phyloP scores from a whole-genome alignment of 1,140 invertebrate genomes.

The Bombus waltoni region DNA sequence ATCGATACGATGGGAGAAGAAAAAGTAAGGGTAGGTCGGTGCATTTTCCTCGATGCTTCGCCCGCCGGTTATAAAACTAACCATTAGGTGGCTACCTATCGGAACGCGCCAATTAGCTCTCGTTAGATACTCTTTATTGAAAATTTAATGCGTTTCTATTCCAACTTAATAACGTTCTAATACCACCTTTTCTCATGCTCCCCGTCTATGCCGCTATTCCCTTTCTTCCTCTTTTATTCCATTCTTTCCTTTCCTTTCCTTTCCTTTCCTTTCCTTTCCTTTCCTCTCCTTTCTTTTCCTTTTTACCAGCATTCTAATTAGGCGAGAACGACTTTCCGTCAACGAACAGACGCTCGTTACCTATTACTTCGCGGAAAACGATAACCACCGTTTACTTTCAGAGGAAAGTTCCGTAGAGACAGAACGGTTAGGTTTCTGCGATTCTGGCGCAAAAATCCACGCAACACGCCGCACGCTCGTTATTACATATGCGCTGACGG shows the following conservation, averaged over 20 bases:
- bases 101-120: neutral
- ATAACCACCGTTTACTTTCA: neutral
- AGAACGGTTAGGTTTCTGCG: slow-evolving; percentile 2
- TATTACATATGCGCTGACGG: slow-evolving; percentile 17
- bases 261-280: neutral
- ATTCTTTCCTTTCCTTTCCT: neutral
- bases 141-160: neutral
- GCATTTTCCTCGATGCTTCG: neutral
- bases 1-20: neutral
- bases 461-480: slow-evolving; percentile 8
- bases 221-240: neutral
- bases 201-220: no score
- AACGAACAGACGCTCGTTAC: neutral
- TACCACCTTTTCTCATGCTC: neutral
- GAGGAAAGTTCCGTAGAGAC: no score
- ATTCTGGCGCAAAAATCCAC: slow-evolving; percentile 8
- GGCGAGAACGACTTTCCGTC: neutral
- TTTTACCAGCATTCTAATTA: slow-evolving; percentile 2
- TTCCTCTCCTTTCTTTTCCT: neutral
- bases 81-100: no score
- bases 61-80: neutral
- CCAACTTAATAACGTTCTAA: neutral
- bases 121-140: neutral
- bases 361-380: neutral
- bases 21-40: neutral